phyloP scores from a whole-genome alignment of 2,888 invertebrate species.

The Hypomecis atomaria region DNA sequence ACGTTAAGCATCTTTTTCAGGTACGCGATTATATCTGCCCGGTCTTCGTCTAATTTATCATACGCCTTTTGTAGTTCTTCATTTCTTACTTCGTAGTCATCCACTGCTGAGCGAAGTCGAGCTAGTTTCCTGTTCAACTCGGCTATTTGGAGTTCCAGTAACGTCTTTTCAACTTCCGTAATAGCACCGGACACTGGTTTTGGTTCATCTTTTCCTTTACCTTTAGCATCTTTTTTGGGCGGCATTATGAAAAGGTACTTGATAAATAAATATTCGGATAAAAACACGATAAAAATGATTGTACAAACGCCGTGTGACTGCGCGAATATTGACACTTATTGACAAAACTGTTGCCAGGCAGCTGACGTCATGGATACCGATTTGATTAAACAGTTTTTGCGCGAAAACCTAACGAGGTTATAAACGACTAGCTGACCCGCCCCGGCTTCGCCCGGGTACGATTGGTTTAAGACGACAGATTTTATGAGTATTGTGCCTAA shows the following conservation, averaged over 20 bases:
- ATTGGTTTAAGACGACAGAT: too few species aligned
- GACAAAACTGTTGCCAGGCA: constrained; percentile 51
- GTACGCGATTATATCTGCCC: constrained; percentile 93
- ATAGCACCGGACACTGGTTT: constrained; percentile 65
- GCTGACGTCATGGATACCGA: constrained; percentile 45
- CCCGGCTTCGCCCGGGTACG: too few species aligned
- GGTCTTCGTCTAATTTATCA: constrained; percentile 90
- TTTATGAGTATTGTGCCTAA: too few species aligned
- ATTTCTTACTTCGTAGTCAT: constrained; percentile 89
- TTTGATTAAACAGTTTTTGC: constrained; percentile 38
- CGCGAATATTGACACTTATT: constrained; percentile 47
- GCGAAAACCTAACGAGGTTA: constrained; percentile 18
- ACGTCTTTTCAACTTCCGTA: constrained; percentile 91
- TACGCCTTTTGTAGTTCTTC: constrained; percentile 86
- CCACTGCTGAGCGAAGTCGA: constrained; percentile 86
- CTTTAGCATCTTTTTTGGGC: constrained; percentile 74
- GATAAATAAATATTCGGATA: constrained; percentile 22
- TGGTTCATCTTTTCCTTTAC: constrained; percentile 62
- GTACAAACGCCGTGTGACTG: constrained; percentile 28
- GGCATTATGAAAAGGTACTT: constrained; percentile 59
- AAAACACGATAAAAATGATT: constrained; percentile 38
- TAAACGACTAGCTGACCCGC: too few species aligned
- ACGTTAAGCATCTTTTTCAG: constrained; percentile 90
- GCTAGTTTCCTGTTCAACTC: constrained; percentile 93
- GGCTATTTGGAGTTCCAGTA: constrained; percentile 92